These are phyloP conservation scores for Octonoba sinensis DNA, from an alignment of 2,888 invertebrate species.

Conservation along the genomic window DNA sequence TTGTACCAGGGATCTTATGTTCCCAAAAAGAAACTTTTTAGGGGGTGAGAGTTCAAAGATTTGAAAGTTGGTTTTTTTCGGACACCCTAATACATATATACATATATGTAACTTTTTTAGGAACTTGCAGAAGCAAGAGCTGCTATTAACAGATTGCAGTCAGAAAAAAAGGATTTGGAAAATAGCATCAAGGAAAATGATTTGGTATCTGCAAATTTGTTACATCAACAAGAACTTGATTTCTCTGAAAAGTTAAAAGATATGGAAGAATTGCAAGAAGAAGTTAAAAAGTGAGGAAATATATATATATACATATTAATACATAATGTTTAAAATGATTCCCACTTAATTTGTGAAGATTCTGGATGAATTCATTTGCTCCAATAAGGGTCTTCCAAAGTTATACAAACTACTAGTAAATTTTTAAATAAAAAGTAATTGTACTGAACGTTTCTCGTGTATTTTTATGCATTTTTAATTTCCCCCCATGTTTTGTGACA, in stretches of 20 bases:
- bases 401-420: too few relatives aligned
- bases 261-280: constrained; percentile 6
- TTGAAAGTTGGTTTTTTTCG: too few relatives aligned
- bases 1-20: too few relatives aligned
- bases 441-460: neutral
- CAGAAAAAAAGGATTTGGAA: neutral
- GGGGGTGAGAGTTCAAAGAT: too few relatives aligned
- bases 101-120: too few relatives aligned
- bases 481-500: too few relatives aligned
- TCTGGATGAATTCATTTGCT: neutral
- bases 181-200: neutral
- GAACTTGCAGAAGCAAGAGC: too few relatives aligned
- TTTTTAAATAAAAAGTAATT: too few relatives aligned
- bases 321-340: neutral
- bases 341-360: neutral
- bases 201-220: neutral
- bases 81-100: too few relatives aligned
- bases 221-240: neutral
- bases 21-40: too few relatives aligned
- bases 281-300: constrained; percentile 18
- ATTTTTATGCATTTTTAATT: neutral
- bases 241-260: constrained; percentile 6
- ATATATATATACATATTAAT: too few relatives aligned
- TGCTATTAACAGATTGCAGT: neutral
- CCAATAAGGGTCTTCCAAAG: too few relatives aligned